Conservation (phyloP, 2,888 invertebrate genomes). For the Andrena haemorrhoa region DNA sequence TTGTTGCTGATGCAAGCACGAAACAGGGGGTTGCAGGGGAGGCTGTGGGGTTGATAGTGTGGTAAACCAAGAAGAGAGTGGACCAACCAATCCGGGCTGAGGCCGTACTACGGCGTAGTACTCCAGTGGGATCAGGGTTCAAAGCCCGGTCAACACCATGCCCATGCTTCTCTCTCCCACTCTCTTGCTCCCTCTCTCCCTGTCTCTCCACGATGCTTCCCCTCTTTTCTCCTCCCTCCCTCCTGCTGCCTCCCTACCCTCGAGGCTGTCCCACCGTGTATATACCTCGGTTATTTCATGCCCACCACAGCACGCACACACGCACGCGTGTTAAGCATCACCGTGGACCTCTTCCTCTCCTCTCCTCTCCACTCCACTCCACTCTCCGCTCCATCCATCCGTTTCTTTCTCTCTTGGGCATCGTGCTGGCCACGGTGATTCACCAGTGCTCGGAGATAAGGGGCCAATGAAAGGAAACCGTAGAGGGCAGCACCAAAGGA, state of each 20-base stretch:
- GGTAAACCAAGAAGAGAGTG: slow-evolving; percentile 63
- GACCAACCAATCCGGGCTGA: slow-evolving; percentile 67
- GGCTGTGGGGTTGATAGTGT: slow-evolving; percentile 65
- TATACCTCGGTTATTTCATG: slow-evolving; percentile 63
- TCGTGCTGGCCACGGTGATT: slow-evolving; percentile 68
- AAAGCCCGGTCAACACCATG: slow-evolving; percentile 81
- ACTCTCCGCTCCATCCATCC: slow-evolving; percentile 9
- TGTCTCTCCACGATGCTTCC: slow-evolving; percentile 19
- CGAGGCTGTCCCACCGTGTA: slow-evolving; percentile 28
- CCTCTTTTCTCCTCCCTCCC: slow-evolving; percentile 13
- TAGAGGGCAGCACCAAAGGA: slow-evolving; percentile 63
- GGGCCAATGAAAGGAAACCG: slow-evolving; percentile 73
- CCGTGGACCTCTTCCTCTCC: slow-evolving; percentile 33
- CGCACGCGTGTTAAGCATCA: slow-evolving; percentile 45
- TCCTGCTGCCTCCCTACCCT: background rate
- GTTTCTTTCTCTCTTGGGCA: slow-evolving; percentile 33
- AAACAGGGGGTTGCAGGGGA: slow-evolving; percentile 28
- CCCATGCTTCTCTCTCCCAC: slow-evolving; percentile 67
- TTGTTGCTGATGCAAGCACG: slow-evolving; percentile 31
- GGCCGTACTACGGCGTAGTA: slow-evolving; percentile 78
- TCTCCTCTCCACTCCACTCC: slow-evolving; percentile 16
- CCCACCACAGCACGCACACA: slow-evolving; percentile 26
- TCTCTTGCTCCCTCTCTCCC: slow-evolving; percentile 22
- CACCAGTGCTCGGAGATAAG: slow-evolving; percentile 73
- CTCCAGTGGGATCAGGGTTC: slow-evolving; percentile 79